phyloP scores from a whole-genome alignment of 2,888 invertebrate genomes.

The Lissonota sp. region DNA sequence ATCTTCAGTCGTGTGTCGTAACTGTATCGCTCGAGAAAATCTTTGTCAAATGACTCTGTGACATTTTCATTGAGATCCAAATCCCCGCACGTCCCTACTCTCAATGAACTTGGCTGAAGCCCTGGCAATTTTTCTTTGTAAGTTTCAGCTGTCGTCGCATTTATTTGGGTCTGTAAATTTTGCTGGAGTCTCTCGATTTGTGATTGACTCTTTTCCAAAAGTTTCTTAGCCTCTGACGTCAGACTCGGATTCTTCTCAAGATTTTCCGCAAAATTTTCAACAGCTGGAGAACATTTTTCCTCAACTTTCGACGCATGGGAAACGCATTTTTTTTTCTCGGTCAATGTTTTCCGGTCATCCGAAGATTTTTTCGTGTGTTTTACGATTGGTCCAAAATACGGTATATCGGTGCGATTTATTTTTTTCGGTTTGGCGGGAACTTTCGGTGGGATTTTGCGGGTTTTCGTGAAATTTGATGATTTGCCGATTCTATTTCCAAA shows the following conservation, averaged over 20 bases:
- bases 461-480: constrained; percentile 50
- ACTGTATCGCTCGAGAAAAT: constrained; percentile 74
- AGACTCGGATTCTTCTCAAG: neutral
- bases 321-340: neutral
- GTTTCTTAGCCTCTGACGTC: constrained; percentile 68
- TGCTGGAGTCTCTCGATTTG: constrained; percentile 76
- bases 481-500: constrained; percentile 43
- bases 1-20: constrained; percentile 74
- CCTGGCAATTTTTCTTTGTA: constrained; percentile 74
- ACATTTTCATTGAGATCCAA: constrained; percentile 70
- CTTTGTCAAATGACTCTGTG: constrained; percentile 72
- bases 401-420: constrained; percentile 26
- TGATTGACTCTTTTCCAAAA: constrained; percentile 72
- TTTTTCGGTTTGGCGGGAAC: constrained; percentile 68
- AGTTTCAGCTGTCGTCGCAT: constrained; percentile 73
- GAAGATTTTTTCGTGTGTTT: neutral
- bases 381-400: constrained; percentile 30
- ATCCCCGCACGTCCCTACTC: constrained; percentile 56
- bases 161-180: constrained; percentile 75
- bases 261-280: constrained; percentile 1
- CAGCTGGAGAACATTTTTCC: neutral
- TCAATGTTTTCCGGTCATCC: neutral
- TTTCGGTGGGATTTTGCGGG: constrained; percentile 66
- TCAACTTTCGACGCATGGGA: constrained; percentile 4
- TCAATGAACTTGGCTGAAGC: constrained; percentile 51